phyloP scores from a whole-genome alignment of 2,888 invertebrate genomes.

The Lepidochitona cinerea region DNA sequence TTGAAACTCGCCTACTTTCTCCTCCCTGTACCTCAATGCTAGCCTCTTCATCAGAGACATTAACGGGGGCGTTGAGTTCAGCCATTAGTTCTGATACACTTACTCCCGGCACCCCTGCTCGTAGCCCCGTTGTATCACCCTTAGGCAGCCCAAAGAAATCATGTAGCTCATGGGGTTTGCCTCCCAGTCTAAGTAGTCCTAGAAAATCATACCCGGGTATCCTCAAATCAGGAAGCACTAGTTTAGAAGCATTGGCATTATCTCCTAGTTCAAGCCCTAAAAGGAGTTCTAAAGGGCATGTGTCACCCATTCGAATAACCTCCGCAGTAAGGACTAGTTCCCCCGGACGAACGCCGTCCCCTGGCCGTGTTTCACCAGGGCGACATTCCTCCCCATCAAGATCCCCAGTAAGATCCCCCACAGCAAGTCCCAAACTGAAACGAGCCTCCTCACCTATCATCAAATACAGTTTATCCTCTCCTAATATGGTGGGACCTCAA shows the following conservation, averaged over 20 bases:
- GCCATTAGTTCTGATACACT: slow-evolving; percentile 65
- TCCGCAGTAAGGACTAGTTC: neutral
- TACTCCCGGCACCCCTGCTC: slow-evolving; percentile 61
- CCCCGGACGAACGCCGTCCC: neutral
- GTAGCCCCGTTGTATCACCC: slow-evolving; percentile 63
- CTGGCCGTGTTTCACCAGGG: slow-evolving; percentile 35
- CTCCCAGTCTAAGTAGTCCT: neutral
- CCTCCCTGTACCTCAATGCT: slow-evolving; percentile 10
- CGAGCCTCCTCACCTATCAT: slow-evolving; percentile 66
- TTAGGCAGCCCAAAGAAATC: slow-evolving; percentile 51
- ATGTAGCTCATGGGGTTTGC: neutral
- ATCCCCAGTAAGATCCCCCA: slow-evolving; percentile 49
- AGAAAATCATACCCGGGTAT: neutral
- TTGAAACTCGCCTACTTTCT: slow-evolving; percentile 8
- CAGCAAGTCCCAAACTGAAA: slow-evolving; percentile 62
- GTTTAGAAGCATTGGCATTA: slow-evolving; percentile 56
- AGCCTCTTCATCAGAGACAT: slow-evolving; percentile 52
- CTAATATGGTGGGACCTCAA: slow-evolving; percentile 65
- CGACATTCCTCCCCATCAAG: slow-evolving; percentile 49
- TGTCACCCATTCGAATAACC: slow-evolving; percentile 26
- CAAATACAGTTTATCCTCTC: slow-evolving; percentile 68
- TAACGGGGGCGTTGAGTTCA: slow-evolving; percentile 50
- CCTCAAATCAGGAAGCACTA: slow-evolving; percentile 13
- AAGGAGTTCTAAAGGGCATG: slow-evolving; percentile 39
- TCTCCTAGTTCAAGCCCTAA: slow-evolving; percentile 61